Conservation (phyloP, 2,888 invertebrate genomes). For the Caenorhabditis japonica region DNA sequence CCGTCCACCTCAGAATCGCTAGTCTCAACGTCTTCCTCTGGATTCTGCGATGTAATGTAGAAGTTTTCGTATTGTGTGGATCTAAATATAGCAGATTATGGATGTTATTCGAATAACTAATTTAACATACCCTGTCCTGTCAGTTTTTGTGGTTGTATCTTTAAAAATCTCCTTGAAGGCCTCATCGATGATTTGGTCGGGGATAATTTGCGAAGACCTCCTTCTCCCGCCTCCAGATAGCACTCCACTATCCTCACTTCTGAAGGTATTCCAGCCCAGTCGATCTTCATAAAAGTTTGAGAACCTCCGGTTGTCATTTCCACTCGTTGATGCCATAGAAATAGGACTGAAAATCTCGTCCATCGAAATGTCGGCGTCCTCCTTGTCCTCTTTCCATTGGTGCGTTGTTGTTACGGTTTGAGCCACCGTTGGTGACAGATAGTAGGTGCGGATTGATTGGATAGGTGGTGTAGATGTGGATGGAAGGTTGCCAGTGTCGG, state of each 20-base stretch:
- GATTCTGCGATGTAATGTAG: slow-evolving; percentile 40
- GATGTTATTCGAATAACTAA: background rate
- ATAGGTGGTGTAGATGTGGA: slow-evolving; percentile 44
- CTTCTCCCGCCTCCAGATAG: slow-evolving; percentile 39
- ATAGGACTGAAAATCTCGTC: slow-evolving; percentile 47
- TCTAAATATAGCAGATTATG: background rate
- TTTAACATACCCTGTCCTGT: slow-evolving; percentile 2
- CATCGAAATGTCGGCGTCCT: slow-evolving; percentile 29
- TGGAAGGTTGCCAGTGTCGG: slow-evolving; percentile 13
- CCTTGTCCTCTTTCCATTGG: slow-evolving; percentile 44
- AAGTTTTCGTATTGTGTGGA: slow-evolving; percentile 41
- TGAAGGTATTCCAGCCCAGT: slow-evolving; percentile 43
- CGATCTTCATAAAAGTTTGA: slow-evolving; percentile 51
- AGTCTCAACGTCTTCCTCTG: slow-evolving; percentile 12
- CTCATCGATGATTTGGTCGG: slow-evolving; percentile 39
- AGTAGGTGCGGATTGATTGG: slow-evolving; percentile 19
- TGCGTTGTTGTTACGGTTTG: slow-evolving; percentile 39
- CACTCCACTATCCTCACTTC: slow-evolving; percentile 48
- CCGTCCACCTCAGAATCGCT: slow-evolving; percentile 31
- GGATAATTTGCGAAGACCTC: slow-evolving; percentile 12
- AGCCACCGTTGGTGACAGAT: slow-evolving; percentile 32
- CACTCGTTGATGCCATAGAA: slow-evolving; percentile 2
- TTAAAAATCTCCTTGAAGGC: slow-evolving; percentile 44
- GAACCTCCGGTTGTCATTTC: slow-evolving; percentile 25
- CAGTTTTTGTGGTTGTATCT: background rate